Conservation (phyloP, 2,888 invertebrate genomes). For the Cosmia trapezina region DNA sequence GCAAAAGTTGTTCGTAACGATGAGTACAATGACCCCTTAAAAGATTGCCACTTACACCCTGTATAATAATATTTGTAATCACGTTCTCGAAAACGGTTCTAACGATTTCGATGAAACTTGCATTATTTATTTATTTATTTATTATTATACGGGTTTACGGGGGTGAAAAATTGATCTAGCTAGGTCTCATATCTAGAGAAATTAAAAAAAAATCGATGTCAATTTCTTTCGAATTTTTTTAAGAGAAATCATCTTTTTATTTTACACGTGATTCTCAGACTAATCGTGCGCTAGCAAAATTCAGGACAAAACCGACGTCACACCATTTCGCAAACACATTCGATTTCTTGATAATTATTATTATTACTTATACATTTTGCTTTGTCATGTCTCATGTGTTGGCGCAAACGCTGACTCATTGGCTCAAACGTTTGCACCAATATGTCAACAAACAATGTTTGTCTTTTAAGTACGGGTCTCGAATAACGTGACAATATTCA, state of each 20-base stretch:
- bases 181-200: no score
- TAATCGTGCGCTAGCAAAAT: slow-evolving; percentile 8
- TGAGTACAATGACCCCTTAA: no score
- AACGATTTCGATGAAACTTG: no score
- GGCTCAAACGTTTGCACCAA: slow-evolving; percentile 14
- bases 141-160: no score
- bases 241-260: background rate
- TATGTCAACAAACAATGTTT: slow-evolving; percentile 5
- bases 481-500: background rate
- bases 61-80: no score
- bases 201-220: no score
- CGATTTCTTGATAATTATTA: slow-evolving; percentile 7
- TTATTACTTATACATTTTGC: background rate
- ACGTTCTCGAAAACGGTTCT: no score
- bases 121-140: no score
- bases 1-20: no score
- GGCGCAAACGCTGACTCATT: slow-evolving; percentile 1
- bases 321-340: slow-evolving; percentile 7
- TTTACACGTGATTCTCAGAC: background rate
- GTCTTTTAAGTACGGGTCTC: background rate
- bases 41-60: no score
- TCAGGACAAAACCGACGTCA: slow-evolving; percentile 21
- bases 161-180: no score
- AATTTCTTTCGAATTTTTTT: background rate
- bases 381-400: background rate